A percentile compares a stretch with the other conserved stretches of the same genome.
phyloP scores from a whole-genome alignment of 2,797 vertebrate species.

The Crax fasciolata region DNA sequence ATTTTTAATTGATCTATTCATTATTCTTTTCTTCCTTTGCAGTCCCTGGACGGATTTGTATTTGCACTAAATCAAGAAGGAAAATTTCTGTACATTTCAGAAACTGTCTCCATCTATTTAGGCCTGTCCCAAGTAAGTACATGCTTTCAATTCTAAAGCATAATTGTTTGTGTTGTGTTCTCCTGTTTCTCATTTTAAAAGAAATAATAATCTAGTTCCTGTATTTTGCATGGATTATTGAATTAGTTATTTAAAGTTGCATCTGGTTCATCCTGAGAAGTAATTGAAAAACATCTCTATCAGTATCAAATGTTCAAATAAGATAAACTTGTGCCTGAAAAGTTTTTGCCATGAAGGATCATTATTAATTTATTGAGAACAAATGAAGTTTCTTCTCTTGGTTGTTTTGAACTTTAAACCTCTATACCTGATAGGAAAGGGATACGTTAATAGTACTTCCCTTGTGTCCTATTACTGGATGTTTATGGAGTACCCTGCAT shows the following conservation, averaged over 20 bases:
- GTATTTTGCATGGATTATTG: slow-evolving; percentile 57
- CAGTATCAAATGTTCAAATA: not conserved
- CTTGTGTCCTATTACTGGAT: slow-evolving; percentile 88
- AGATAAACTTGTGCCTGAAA: slow-evolving; percentile 71
- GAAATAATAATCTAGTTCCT: slow-evolving; percentile 43
- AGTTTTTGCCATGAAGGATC: slow-evolving; percentile 70
- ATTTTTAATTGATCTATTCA: slow-evolving; percentile 61
- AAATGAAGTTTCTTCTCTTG: slow-evolving; percentile 85
- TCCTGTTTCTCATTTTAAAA: slow-evolving; percentile 19
- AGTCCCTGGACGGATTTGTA: slow-evolving; percentile 99
- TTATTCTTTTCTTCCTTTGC: slow-evolving; percentile 72
- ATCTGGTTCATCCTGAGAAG: slow-evolving; percentile 27
- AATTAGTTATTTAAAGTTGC: slow-evolving; percentile 53
- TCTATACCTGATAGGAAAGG: slow-evolving; percentile 82
- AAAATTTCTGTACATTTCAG: slow-evolving; percentile 99
- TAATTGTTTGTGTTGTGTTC: not conserved
- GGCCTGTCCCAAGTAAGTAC: slow-evolving; percentile 97
- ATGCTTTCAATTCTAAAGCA: slow-evolving; percentile 55
- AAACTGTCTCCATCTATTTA: slow-evolving; percentile 99
- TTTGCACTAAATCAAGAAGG: slow-evolving; percentile 99
- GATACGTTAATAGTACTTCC: slow-evolving; percentile 84
- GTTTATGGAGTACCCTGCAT: slow-evolving; percentile 84
- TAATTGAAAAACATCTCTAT: slow-evolving; percentile 38
- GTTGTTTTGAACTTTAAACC: slow-evolving; percentile 88
- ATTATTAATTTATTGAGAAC: slow-evolving; percentile 86